A percentile compares a stretch with the other conserved stretches of the same genome.
These are phyloP conservation scores for Drosophila insularis DNA, from an alignment of 1,140 invertebrate genomes.

Conservation along the genomic window DNA sequence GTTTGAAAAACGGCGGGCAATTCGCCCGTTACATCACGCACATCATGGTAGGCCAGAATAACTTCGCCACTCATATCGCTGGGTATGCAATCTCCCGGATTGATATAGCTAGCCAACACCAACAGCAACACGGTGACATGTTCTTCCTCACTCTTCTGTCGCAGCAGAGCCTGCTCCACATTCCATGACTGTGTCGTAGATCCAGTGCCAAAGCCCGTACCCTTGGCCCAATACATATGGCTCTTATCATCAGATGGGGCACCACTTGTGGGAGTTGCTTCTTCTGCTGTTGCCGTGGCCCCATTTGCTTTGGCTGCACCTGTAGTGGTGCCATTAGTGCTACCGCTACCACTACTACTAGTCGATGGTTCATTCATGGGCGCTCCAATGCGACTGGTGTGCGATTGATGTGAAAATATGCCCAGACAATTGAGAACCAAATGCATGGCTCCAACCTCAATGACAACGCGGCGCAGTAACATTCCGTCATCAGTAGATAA, in stretches of 20 bases:
- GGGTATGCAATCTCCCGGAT: constrained; percentile 87
- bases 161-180: constrained; percentile 94
- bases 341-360: constrained; percentile 53
- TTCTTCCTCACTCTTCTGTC: constrained; percentile 95
- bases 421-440: constrained; percentile 93
- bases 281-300: constrained; percentile 35
- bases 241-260: constrained; percentile 88
- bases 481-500: constrained; percentile 92
- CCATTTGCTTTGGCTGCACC: constrained; percentile 13
- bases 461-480: constrained; percentile 89
- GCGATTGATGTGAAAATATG: constrained; percentile 92
- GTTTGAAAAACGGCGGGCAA: constrained; percentile 89
- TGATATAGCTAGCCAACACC: constrained; percentile 93
- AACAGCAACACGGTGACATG: constrained; percentile 93
- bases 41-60: constrained; percentile 72
- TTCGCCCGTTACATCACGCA: constrained; percentile 82
- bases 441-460: constrained; percentile 92
- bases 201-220: constrained; percentile 97
- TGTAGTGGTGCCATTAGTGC: constrained; percentile 1
- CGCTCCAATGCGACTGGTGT: constrained; percentile 63
- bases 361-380: constrained; percentile 65
- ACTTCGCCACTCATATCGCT: constrained; percentile 82
- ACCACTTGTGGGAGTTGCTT: constrained; percentile 31
- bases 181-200: constrained; percentile 98
- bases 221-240: constrained; percentile 97